A percentile compares a stretch with the other conserved stretches of the same genome.
phyloP scores from a whole-genome alignment of 1,140 invertebrate genomes.

The Lordiphosa stackelbergi region DNA sequence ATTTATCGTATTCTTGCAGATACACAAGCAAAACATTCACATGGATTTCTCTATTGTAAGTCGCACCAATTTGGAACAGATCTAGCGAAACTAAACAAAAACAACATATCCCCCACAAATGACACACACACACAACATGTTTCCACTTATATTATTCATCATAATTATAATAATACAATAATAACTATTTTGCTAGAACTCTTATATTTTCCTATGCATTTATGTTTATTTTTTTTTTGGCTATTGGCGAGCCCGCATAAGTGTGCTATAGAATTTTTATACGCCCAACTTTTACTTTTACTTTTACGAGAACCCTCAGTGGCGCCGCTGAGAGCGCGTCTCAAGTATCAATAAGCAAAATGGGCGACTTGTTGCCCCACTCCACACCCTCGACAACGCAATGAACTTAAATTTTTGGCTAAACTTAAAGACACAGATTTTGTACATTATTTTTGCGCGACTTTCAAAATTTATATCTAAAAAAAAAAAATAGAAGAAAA shows the following conservation, averaged over 20 bases:
- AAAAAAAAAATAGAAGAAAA: constrained; percentile 8
- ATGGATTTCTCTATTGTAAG: constrained; percentile 76
- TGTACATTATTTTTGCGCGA: constrained; percentile 42
- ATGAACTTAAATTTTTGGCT: constrained; percentile 54
- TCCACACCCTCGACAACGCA: background rate
- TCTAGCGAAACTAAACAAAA: constrained; percentile 20
- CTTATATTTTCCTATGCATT: constrained; percentile 24
- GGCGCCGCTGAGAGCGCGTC: constrained; percentile 17
- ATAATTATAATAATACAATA: constrained; percentile 31
- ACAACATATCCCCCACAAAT: constrained; percentile 18
- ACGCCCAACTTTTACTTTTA: constrained; percentile 42
- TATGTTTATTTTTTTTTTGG: constrained; percentile 27
- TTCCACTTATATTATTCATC: constrained; percentile 16
- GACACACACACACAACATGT: constrained; percentile 21
- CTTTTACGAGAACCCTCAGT: constrained; percentile 31
- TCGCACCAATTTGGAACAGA: constrained; percentile 61
- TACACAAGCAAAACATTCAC: constrained; percentile 76
- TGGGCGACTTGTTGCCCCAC: constrained; percentile 60
- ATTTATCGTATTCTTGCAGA: constrained; percentile 75
- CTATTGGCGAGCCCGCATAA: constrained; percentile 45
- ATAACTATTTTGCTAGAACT: constrained; percentile 15
- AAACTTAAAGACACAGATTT: constrained; percentile 40
- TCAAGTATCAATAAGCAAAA: constrained; percentile 52
- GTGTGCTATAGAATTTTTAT: constrained; percentile 59
- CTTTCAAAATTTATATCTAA: constrained; percentile 31